Conservation (phyloP, 2,797 vertebrate species). For the Xerus rutilus region DNA sequence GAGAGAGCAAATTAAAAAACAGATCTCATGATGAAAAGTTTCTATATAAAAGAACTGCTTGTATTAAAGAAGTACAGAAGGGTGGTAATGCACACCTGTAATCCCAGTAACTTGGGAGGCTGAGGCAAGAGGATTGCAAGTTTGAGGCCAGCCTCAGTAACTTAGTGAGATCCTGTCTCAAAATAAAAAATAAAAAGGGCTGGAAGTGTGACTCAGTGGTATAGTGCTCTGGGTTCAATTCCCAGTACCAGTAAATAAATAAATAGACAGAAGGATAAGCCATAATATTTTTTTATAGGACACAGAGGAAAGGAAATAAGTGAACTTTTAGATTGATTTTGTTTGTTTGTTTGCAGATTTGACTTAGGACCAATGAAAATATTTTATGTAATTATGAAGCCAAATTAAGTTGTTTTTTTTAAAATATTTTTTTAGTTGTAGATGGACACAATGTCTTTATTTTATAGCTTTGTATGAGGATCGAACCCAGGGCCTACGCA, state of each 20-base stretch:
- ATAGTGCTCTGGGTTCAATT: too few species aligned
- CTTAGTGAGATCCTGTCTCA: too few species aligned
- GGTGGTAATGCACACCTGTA: too few species aligned
- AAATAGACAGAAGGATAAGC: background rate
- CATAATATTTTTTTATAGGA: background rate
- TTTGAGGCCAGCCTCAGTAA: too few species aligned
- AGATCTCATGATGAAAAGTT: background rate
- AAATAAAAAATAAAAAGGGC: too few species aligned
- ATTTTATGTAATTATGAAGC: constrained; percentile 63
- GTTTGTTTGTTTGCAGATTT: constrained; percentile 20
- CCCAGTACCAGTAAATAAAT: background rate
- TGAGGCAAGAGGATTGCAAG: too few species aligned
- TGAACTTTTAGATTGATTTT: background rate
- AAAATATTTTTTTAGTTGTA: too few species aligned
- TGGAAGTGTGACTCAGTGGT: too few species aligned
- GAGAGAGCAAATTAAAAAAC: background rate
- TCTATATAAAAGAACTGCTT: constrained; percentile 39
- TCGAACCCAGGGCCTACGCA: too few species aligned
- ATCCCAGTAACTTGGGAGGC: too few species aligned
- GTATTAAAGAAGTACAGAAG: background rate
- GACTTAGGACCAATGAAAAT: constrained; percentile 42
- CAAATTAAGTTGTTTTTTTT: constrained; percentile 45
- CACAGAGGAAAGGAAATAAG: background rate
- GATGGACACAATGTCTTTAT: too few species aligned
- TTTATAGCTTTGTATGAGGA: too few species aligned